phyloP scores from a whole-genome alignment of 2,797 vertebrate genomes.

The Sebastes vulpes region DNA sequence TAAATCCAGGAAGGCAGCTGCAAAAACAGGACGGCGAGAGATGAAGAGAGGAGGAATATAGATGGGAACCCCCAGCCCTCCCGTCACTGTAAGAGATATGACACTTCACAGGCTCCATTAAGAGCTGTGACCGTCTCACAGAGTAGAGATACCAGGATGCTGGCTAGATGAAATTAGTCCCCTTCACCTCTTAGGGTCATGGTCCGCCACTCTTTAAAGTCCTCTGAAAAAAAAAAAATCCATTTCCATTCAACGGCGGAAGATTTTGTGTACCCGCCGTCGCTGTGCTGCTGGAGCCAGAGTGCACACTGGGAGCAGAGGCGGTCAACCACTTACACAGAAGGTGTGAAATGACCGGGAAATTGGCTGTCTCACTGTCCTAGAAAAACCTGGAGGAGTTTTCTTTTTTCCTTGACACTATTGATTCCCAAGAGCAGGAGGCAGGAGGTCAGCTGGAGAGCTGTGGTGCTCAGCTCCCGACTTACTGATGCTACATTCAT shows the following conservation, averaged over 20 bases:
- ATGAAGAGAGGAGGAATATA: background rate
- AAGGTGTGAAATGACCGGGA: slow-evolving; percentile 56
- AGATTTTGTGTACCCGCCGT: slow-evolving; percentile 33
- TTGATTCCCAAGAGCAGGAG: slow-evolving; percentile 15
- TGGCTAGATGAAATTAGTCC: slow-evolving; percentile 21
- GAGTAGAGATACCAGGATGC: background rate
- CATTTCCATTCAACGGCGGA: slow-evolving; percentile 8
- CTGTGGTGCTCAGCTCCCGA: background rate
- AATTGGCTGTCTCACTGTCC: slow-evolving; percentile 39
- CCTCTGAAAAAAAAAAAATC: slow-evolving; percentile 9
- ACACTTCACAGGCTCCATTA: slow-evolving; percentile 27
- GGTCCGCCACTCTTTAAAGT: slow-evolving; percentile 6
- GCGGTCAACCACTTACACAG: slow-evolving; percentile 24
- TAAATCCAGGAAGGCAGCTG: background rate
- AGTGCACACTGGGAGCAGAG: slow-evolving; percentile 33
- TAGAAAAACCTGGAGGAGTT: slow-evolving; percentile 21
- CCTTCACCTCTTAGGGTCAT: slow-evolving; percentile 29
- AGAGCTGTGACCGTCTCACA: slow-evolving; percentile 18
- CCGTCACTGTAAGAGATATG: background rate
- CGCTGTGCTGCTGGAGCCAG: slow-evolving; percentile 1
- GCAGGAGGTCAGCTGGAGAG: slow-evolving; percentile 4
- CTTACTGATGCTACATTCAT: background rate
- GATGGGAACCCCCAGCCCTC: background rate
- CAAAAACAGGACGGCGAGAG: background rate
- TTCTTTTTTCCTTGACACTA: background rate